Percentiles rank a stretch among this genome's conserved stretches.
Evolutionary conservation across 2,888 invertebrate genomes (phyloP).

Genomic region (Drosophila phalerata): DNA sequence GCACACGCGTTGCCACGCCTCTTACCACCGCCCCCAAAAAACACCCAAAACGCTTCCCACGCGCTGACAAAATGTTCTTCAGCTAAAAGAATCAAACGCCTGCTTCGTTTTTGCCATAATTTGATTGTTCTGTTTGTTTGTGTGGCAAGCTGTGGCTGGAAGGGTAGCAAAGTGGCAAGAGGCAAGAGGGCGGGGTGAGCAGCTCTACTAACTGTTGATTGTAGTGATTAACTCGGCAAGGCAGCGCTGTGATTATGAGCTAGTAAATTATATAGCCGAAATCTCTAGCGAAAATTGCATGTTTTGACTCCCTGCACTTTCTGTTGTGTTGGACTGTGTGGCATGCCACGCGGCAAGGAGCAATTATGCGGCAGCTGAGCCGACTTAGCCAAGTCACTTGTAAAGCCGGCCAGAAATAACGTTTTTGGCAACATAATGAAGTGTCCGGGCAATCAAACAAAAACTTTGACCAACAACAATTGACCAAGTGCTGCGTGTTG

Average conservation of each 20-base stretch:
- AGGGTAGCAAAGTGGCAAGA: not conserved
- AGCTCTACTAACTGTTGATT: constrained; percentile 75
- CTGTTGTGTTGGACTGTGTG: constrained; percentile 1
- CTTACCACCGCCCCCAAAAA: not conserved
- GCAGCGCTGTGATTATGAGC: constrained; percentile 53
- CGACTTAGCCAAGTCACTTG: constrained; percentile 78
- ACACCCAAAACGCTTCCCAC: constrained; percentile 51
- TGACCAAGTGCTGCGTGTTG: constrained; percentile 45
- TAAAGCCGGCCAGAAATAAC: constrained; percentile 59
- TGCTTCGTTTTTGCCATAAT: constrained; percentile 60
- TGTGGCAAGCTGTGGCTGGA: not conserved
- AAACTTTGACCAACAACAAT: constrained; percentile 48
- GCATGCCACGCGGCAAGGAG: constrained; percentile 15
- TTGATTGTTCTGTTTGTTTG: constrained; percentile 66
- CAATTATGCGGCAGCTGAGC: constrained; percentile 69
- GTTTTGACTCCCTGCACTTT: constrained; percentile 61
- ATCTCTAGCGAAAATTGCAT: constrained; percentile 72
- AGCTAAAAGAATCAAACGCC: constrained; percentile 43
- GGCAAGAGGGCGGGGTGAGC: not conserved
- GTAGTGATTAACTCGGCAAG: constrained; percentile 75
- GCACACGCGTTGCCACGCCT: constrained; percentile 64
- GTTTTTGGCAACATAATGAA: constrained; percentile 46
- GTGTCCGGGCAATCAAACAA: constrained; percentile 57
- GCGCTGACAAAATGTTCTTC: constrained; percentile 27
- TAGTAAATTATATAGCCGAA: constrained; percentile 49